phyloP scores from a whole-genome alignment of 2,797 vertebrate genomes.

The Odontamblyopus lacepedii region DNA sequence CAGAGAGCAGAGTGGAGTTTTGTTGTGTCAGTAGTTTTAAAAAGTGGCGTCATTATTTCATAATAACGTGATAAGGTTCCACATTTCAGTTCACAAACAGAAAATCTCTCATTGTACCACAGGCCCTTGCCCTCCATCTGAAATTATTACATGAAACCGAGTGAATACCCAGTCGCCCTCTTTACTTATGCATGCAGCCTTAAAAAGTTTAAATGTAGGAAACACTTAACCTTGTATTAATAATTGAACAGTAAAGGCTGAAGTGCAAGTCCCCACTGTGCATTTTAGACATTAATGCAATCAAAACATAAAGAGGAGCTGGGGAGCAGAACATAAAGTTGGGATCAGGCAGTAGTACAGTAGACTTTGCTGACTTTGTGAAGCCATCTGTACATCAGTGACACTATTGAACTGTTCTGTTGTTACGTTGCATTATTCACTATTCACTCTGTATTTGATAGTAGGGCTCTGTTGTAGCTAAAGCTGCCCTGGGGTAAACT shows the following conservation, averaged over 20 bases:
- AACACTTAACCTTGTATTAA: conserved; percentile 1
- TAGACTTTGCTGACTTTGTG: not conserved
- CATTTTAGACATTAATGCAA: not conserved
- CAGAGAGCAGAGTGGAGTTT: no score
- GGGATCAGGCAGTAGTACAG: no score
- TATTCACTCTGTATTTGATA: no score
- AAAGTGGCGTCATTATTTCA: no score
- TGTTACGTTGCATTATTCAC: no score
- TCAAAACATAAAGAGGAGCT: not conserved
- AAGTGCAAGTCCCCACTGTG: not conserved
- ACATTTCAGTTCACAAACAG: not conserved
- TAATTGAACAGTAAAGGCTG: not conserved
- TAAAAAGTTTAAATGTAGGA: conserved; percentile 5
- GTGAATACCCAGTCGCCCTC: not conserved
- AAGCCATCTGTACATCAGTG: not conserved
- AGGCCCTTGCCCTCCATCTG: not conserved
- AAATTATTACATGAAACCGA: not conserved
- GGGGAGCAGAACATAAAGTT: not conserved
- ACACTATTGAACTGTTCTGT: no score
- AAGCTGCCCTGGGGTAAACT: no score
- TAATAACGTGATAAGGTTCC: no score
- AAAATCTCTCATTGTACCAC: not conserved
- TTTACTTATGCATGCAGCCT: conserved; percentile 2
- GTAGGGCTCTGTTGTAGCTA: no score
- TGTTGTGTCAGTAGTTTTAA: no score